Conservation (phyloP, 2,113 vertebrate species). For the Cercopithecus mona region DNA sequence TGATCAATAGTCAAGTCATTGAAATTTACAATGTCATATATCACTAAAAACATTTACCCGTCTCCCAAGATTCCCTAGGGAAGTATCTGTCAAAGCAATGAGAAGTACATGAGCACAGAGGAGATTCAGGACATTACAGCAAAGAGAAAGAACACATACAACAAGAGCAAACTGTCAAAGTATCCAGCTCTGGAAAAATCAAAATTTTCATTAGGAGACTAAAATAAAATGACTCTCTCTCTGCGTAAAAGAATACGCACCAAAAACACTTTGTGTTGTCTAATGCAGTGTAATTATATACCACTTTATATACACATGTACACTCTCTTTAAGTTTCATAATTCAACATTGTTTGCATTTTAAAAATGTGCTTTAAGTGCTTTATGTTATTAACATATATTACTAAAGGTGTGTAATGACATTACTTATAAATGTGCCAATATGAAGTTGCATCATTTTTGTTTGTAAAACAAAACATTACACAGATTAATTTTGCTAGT, state of each 20-base stretch:
- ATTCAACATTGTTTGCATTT: background rate
- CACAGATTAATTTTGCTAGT: background rate
- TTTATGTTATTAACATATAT: background rate
- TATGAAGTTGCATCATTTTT: background rate
- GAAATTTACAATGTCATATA: constrained; percentile 26
- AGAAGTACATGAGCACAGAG: background rate
- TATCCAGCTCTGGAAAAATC: background rate
- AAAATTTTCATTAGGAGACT: background rate
- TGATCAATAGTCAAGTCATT: background rate
- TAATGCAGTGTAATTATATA: background rate
- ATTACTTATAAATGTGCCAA: background rate
- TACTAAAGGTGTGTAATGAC: background rate
- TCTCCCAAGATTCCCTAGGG: background rate
- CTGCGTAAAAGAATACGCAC: fast-evolving
- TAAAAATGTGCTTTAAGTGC: background rate
- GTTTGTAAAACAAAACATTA: background rate
- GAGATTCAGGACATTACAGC: background rate
- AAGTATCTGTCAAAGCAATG: background rate
- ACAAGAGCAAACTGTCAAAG: background rate
- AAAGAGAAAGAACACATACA: background rate
- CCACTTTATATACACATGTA: background rate
- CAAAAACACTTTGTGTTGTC: fast-evolving
- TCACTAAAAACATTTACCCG: background rate
- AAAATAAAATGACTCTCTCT: background rate
- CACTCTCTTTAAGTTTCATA: background rate